A percentile compares a stretch with the other conserved stretches of the same genome.
Conservation (phyloP, 2,113 vertebrate species). For the human (Homo sapiens) region GRCh38 chrX:9233501-9234000, state of each 20-base stretch:
- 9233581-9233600: constrained; percentile 61
- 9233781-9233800: constrained; percentile 19
- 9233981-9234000: neutral
- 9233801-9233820: constrained; percentile 45
- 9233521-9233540: constrained; percentile 61
- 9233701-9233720: constrained; percentile 64
- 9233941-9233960: neutral
- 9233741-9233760: constrained; percentile 45
- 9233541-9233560: constrained; percentile 63
- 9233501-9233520: constrained; percentile 53
- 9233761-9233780: constrained; percentile 66
- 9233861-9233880: neutral
- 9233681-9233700: constrained; percentile 40
- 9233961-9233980: neutral
- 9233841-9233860: neutral
- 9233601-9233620: constrained; percentile 83
- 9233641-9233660: constrained; percentile 56
- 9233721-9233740: constrained; percentile 40
- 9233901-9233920: neutral
- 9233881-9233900: neutral
- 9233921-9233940: rapidly evolving
- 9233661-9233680: constrained; percentile 76
- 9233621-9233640: constrained; percentile 29
- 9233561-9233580: constrained; percentile 74
- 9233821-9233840: neutral